These are phyloP conservation scores for Eleutherodactylus coqui DNA, from an alignment of 2,797 vertebrate genomes.

Conservation along the genomic window DNA sequence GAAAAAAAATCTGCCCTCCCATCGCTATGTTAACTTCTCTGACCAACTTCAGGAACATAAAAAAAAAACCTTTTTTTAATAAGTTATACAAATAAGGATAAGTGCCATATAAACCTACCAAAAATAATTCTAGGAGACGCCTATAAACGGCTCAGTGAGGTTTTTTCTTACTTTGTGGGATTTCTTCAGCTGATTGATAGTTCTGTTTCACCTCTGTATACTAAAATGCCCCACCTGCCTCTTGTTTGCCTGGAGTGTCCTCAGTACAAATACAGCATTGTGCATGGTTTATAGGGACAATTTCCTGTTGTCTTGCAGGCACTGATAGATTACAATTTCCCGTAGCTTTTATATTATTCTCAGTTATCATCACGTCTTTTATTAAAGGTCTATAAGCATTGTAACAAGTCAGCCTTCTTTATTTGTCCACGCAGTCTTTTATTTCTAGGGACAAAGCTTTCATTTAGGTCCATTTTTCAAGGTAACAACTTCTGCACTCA, in stretches of 20 bases:
- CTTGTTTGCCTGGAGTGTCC: conserved; percentile 62
- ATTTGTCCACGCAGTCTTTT: conserved; percentile 66
- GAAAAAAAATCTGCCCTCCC: too few species aligned
- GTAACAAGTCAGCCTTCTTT: conserved; percentile 66
- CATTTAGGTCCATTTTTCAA: conserved; percentile 38
- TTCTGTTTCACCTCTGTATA: conserved; percentile 25
- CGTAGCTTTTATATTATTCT: conserved; percentile 72
- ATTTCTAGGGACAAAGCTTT: conserved; percentile 69
- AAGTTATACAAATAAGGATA: too few species aligned
- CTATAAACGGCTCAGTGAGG: not conserved
- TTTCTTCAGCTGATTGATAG: not conserved
- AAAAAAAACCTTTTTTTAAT: too few species aligned
- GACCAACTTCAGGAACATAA: too few species aligned
- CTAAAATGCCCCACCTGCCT: conserved; percentile 66
- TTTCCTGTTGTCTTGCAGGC: conserved; percentile 72
- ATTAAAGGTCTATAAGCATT: conserved; percentile 71
- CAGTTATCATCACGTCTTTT: conserved; percentile 75
- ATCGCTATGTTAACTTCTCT: too few species aligned
- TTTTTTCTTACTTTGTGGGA: not conserved
- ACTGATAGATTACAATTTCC: conserved; percentile 74
- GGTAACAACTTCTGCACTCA: conserved; percentile 46
- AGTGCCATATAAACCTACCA: too few species aligned
- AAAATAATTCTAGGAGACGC: too few species aligned
- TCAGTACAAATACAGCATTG: conserved; percentile 65
- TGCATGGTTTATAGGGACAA: conserved; percentile 70